A percentile compares a stretch with the other conserved stretches of the same genome.
These are phyloP conservation scores for Bergia sp. DNA, from an alignment of 92 coral and sea anemone species.

Conservation along the genomic window DNA sequence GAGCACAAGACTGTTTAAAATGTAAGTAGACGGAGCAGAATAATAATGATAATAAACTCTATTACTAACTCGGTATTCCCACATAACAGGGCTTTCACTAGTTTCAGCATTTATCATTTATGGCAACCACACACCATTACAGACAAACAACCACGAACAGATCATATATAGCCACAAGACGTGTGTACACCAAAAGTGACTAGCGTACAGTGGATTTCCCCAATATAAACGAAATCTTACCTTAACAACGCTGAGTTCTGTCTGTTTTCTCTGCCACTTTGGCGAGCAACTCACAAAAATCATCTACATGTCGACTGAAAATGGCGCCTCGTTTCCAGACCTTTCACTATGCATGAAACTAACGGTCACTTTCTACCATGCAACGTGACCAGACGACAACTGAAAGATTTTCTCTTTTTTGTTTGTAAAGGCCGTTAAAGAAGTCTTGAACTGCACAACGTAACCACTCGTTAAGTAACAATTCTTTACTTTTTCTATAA, in stretches of 20 bases:
- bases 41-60: no score
- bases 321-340: conserved; percentile 45
- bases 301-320: conserved; percentile 31
- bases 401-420: no score
- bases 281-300: conserved; percentile 11
- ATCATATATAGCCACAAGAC: background rate
- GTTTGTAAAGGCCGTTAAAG: no score
- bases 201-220: conserved; percentile 39
- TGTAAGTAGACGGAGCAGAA: no score
- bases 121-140: background rate
- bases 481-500: no score
- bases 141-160: background rate
- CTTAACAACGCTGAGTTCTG: conserved; percentile 29
- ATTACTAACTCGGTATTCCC: no score
- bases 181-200: conserved; percentile 42
- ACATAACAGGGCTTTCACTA: no score
- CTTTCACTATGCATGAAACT: background rate
- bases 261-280: conserved; percentile 35
- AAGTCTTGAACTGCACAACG: no score
- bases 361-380: background rate
- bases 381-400: background rate
- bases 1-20: no score
- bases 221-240: conserved; percentile 38
- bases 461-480: no score
- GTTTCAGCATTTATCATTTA: no score